These are phyloP conservation scores for Lithosia quadra DNA, from an alignment of 2,888 invertebrate genomes.

Conservation along the genomic window DNA sequence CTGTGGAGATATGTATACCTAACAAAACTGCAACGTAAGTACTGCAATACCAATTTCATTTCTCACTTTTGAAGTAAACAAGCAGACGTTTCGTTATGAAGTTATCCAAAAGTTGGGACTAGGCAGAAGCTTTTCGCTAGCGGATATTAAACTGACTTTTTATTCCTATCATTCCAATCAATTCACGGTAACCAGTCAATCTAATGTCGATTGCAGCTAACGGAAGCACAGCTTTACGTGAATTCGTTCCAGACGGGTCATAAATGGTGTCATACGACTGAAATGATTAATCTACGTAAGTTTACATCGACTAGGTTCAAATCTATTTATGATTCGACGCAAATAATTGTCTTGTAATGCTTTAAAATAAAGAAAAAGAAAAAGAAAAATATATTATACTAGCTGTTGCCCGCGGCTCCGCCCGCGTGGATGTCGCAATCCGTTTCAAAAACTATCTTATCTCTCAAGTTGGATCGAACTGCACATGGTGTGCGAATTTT, in stretches of 20 bases:
- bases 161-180: conserved; percentile 44
- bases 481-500: too few species aligned
- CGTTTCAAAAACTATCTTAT: too few species aligned
- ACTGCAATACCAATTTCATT: not conserved
- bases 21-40: not conserved
- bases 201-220: conserved; percentile 41
- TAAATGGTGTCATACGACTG: not conserved
- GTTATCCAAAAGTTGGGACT: conserved; percentile 38
- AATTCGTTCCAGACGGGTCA: conserved; percentile 2
- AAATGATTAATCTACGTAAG: not conserved
- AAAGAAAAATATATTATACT: too few species aligned
- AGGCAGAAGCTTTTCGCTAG: conserved; percentile 25
- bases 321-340: not conserved
- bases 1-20: too few species aligned
- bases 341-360: not conserved
- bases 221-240: conserved; percentile 26
- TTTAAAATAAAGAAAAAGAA: too few species aligned
- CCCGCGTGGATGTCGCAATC: too few species aligned
- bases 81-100: conserved; percentile 31
- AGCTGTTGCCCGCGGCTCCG: too few species aligned
- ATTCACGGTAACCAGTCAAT: conserved; percentile 41
- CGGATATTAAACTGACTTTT: conserved; percentile 47
- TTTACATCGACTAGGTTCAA: not conserved
- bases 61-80: not conserved
- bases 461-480: too few species aligned